Evolutionary conservation across 1,140 invertebrate species (phyloP), one percentile per base, ranked within the genome.

Genomic region (Drosophila lacteicornis): DNA sequence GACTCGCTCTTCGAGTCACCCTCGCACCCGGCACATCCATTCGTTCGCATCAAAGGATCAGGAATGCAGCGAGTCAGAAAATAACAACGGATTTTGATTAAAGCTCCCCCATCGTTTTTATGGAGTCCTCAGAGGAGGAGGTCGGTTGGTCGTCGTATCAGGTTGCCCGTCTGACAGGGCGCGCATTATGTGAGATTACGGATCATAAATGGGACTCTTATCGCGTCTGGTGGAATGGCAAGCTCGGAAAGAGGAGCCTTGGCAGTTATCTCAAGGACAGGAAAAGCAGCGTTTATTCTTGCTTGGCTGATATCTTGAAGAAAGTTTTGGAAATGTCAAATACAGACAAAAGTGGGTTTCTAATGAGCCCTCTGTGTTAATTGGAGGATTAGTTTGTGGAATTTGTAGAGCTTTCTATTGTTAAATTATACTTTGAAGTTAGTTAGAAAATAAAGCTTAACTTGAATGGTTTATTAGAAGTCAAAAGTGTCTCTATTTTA

Each of bases 21-120:
- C 76, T 80, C 76, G 79, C 68, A 36, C 82, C 77, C 70, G 70
- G 66, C 71, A 51, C 71, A 51, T 51, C 79, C 86, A 91, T 91
- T 91, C 91, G 91, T 88, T 92, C 85, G 91, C 91, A 92, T 92
- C 91, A 92, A 92, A 92, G 92, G 92, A 92, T 93, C 92, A 93
- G 79, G 79, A 76, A 92, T 90, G 92, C 92, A 92, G 83, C 92
- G 90, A 92, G 84, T 92, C 92, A 92, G 92, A 93, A 93, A 93
- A 93, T 92, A 93, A 93, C 92, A 93, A 92, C 92, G 92, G 92
- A 93, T 93, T 93, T 92, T 92, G 92, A 92, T 92, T 92, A 92
- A 92, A 92, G 88, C 91, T 90, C 82, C 85, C 84, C 80, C 22
- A 25, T 51, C 46, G 36, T 80, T 92, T 92, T 91, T 91, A 91